A percentile compares a stretch with the other conserved stretches of the same genome.
phyloP scores from a whole-genome alignment of 1,140 invertebrate genomes.

The Drosophila tropicalis region DNA sequence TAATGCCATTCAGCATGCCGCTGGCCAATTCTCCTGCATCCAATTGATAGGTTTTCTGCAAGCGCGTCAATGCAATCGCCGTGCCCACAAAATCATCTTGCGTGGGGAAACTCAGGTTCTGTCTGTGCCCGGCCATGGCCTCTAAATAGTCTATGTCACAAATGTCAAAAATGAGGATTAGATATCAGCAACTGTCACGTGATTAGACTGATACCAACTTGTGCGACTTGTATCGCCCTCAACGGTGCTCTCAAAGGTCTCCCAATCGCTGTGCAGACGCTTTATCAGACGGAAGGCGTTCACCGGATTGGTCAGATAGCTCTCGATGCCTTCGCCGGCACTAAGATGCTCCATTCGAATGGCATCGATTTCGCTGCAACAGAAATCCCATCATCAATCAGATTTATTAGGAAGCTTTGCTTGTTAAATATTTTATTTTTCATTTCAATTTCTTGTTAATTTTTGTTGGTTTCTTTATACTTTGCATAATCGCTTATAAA shows the following conservation, averaged over 20 bases:
- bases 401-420: constrained; percentile 13
- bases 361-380: constrained; percentile 86
- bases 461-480: neutral
- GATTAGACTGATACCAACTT: constrained; percentile 32
- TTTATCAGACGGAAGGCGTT: constrained; percentile 98
- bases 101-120: constrained; percentile 91
- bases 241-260: constrained; percentile 84
- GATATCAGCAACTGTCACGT: neutral
- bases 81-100: constrained; percentile 96
- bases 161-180: too few relatives aligned
- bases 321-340: constrained; percentile 90
- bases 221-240: constrained; percentile 47
- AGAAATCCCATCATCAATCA: constrained; percentile 40
- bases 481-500: constrained; percentile 43
- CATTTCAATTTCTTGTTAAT: constrained; percentile 45
- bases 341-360: constrained; percentile 89
- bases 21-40: constrained; percentile 94
- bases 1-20: constrained; percentile 93
- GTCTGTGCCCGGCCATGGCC: constrained; percentile 88
- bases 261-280: constrained; percentile 95
- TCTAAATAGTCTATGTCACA: constrained; percentile 86
- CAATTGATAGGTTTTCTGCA: constrained; percentile 98
- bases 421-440: constrained; percentile 14
- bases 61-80: constrained; percentile 94
- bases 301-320: constrained; percentile 96